Conservation (phyloP, 2,797 vertebrate species). For the Miichthys miiuy region DNA sequence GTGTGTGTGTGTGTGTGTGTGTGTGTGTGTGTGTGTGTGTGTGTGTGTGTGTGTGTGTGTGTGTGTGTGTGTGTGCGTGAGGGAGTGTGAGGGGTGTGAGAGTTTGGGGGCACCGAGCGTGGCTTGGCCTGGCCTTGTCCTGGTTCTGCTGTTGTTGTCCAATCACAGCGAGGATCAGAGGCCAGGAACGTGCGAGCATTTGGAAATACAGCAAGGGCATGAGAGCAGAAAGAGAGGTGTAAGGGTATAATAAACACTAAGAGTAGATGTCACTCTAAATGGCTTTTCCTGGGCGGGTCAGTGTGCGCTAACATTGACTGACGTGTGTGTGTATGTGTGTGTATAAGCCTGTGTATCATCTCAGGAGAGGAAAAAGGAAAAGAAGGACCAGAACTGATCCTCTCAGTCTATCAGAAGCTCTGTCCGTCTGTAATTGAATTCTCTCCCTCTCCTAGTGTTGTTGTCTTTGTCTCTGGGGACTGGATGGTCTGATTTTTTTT, state of each 20-base stretch:
- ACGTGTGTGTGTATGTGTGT: slow-evolving; percentile 11
- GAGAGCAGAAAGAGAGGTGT: slow-evolving; percentile 61
- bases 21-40: slow-evolving; percentile 25
- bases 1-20: slow-evolving; percentile 24
- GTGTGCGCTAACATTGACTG: slow-evolving; percentile 73
- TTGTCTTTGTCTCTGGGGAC: slow-evolving; percentile 71
- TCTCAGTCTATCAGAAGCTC: slow-evolving; percentile 73
- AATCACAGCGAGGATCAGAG: slow-evolving; percentile 73
- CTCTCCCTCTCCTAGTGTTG: slow-evolving; percentile 71
- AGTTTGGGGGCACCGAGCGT: slow-evolving; percentile 46
- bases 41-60: slow-evolving; percentile 30
- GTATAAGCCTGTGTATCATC: slow-evolving; percentile 51
- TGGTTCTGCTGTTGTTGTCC: slow-evolving; percentile 69
- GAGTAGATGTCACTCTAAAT: slow-evolving; percentile 77
- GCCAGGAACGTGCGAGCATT: slow-evolving; percentile 56
- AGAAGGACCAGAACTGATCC: slow-evolving; percentile 68
- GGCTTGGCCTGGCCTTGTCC: slow-evolving; percentile 48
- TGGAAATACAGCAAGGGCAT: slow-evolving; percentile 47
- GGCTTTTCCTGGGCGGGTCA: slow-evolving; percentile 74
- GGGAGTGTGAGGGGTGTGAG: slow-evolving; percentile 43
- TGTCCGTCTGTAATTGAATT: slow-evolving; percentile 80
- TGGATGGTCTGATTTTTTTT: slow-evolving; percentile 60
- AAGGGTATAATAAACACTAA: slow-evolving; percentile 67
- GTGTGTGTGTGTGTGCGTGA: slow-evolving; percentile 20
- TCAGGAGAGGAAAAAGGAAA: slow-evolving; percentile 51